A percentile compares a stretch with the other conserved stretches of the same genome.
phyloP scores from a whole-genome alignment of 2,113 vertebrate genomes.

The Myrmophylax atrothorax region DNA sequence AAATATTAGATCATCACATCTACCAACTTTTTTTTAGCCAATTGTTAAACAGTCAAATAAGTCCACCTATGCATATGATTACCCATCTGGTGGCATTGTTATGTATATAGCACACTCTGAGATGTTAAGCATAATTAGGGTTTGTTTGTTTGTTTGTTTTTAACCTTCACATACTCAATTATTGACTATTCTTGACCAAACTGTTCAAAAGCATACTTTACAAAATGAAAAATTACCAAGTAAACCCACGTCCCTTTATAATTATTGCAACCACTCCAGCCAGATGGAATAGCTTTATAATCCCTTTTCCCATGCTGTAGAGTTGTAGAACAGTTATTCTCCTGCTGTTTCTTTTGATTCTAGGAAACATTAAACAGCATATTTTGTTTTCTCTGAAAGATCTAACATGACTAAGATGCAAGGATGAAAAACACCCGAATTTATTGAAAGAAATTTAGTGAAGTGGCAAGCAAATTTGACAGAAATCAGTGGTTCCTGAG shows the following conservation, averaged over 20 bases:
- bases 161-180: not conserved
- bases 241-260: not conserved
- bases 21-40: not conserved
- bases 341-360: not conserved
- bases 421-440: not conserved
- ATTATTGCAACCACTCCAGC: not conserved
- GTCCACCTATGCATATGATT: not conserved
- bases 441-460: not conserved
- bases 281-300: not conserved
- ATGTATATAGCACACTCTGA: not conserved
- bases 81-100: not conserved
- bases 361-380: not conserved
- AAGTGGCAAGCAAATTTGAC: not conserved
- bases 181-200: not conserved
- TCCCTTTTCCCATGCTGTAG: not conserved
- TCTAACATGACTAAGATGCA: accelerated
- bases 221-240: not conserved
- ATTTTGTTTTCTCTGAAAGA: not conserved
- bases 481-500: not conserved
- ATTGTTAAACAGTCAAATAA: not conserved
- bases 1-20: not conserved
- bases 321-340: not conserved
- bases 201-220: not conserved
- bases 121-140: not conserved
- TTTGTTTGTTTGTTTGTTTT: not conserved